Conservation (phyloP, 35 echinoderm and acorn worm genomes). For the Heliocidaris erythrogramma region DNA sequence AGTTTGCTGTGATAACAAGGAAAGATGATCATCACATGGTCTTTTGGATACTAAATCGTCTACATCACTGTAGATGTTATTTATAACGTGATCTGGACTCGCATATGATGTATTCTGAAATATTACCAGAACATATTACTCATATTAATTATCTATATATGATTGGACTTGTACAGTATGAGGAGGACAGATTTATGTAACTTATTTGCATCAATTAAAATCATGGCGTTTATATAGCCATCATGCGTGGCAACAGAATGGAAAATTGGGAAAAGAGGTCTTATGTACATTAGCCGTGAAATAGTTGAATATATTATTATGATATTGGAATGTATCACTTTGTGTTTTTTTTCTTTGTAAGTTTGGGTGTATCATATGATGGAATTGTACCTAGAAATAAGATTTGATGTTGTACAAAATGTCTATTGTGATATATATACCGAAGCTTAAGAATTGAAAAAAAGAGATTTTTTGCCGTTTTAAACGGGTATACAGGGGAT, state of each 20-base stretch:
- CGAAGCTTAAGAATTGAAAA: not conserved
- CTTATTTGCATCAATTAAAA: not conserved
- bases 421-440: slow-evolving; percentile 32
- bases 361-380: slow-evolving; percentile 19
- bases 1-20: not conserved
- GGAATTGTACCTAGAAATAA: slow-evolving; percentile 25
- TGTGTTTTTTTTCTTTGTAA: not conserved
- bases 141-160: slow-evolving; percentile 13
- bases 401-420: slow-evolving; percentile 24
- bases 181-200: too few species aligned
- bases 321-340: not conserved
- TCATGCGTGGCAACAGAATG: not conserved
- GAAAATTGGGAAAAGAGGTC: not conserved
- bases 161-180: not conserved
- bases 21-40: not conserved
- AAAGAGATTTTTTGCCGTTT: not conserved
- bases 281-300: not conserved
- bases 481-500: slow-evolving; percentile 14
- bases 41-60: not conserved
- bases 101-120: not conserved
- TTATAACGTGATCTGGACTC: not conserved
- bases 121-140: slow-evolving; percentile 1
- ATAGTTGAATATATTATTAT: slow-evolving; percentile 20
- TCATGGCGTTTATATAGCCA: not conserved
- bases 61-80: not conserved